A percentile compares a stretch with the other conserved stretches of the same genome.
These are phyloP conservation scores for Conus ventricosus DNA, from an alignment of 1,140 invertebrate genomes.

Conservation along the genomic window DNA sequence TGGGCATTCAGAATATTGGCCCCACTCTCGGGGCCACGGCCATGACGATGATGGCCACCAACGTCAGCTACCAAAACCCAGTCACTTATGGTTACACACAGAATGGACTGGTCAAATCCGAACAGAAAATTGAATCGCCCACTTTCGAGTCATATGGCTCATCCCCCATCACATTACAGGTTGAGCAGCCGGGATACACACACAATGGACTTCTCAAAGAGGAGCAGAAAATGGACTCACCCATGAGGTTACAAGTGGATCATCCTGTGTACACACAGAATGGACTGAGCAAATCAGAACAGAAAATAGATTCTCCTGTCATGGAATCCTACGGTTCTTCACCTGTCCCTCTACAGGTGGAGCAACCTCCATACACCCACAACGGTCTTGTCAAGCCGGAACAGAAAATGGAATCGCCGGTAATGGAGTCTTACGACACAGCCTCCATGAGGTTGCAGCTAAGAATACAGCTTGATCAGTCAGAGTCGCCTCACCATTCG, in stretches of 20 bases:
- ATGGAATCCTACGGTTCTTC: background rate
- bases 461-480: background rate
- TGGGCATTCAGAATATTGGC: constrained; percentile 77
- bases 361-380: background rate
- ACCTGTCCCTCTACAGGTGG: background rate
- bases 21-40: constrained; percentile 76
- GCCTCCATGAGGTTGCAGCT: background rate
- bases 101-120: constrained; percentile 86
- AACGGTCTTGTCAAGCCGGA: background rate
- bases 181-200: constrained; percentile 53
- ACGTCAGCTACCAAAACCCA: constrained; percentile 76
- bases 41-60: constrained; percentile 83
- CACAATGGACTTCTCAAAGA: constrained; percentile 1
- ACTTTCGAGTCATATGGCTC: constrained; percentile 69
- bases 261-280: background rate
- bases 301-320: background rate
- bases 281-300: background rate
- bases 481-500: constrained; percentile 69
- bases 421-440: background rate
- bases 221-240: background rate
- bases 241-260: constrained; percentile 6
- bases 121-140: constrained; percentile 67
- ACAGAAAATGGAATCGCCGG: background rate
- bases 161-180: constrained; percentile 57
- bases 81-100: constrained; percentile 81